These are phyloP conservation scores for Salvelinus alpinus DNA, from an alignment of 2,113 vertebrate genomes.

Conservation along the genomic window DNA sequence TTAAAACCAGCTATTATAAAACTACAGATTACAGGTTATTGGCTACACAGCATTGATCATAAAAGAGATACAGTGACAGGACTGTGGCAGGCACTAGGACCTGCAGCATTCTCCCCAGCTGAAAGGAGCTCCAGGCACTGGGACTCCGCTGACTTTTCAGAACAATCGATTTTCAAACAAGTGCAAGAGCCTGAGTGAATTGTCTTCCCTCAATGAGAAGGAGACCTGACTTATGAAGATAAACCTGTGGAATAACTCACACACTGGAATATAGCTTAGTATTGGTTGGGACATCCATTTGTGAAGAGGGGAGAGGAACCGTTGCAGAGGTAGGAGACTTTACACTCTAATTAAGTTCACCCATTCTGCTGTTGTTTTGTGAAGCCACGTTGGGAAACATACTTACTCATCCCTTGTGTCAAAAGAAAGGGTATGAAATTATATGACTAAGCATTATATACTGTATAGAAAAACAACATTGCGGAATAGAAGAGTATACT, in stretches of 20 bases:
- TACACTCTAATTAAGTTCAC: conserved; percentile 27
- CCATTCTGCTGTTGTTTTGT: conserved; percentile 7
- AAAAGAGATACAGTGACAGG: background rate
- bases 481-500: too few species aligned
- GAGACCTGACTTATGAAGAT: background rate
- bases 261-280: conserved; percentile 59
- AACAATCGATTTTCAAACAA: conserved; percentile 73
- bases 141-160: conserved; percentile 61
- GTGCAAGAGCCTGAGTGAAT: conserved; percentile 58
- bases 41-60: background rate
- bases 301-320: conserved; percentile 14
- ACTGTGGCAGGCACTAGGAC: conserved; percentile 71
- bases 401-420: background rate
- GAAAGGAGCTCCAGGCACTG: conserved; percentile 38
- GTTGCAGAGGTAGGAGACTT: conserved; percentile 42
- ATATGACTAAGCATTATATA: background rate
- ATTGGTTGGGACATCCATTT: conserved; percentile 23
- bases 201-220: conserved; percentile 52
- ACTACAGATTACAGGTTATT: too few species aligned
- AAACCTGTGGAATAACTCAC: conserved; percentile 45
- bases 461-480: too few species aligned
- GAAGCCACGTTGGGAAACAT: background rate
- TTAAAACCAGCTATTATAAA: too few species aligned
- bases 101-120: conserved; percentile 34
- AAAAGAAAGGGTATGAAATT: background rate